Evolutionary conservation across 1,140 invertebrate genomes (phyloP).

Genomic region (Pinna nobilis): DNA sequence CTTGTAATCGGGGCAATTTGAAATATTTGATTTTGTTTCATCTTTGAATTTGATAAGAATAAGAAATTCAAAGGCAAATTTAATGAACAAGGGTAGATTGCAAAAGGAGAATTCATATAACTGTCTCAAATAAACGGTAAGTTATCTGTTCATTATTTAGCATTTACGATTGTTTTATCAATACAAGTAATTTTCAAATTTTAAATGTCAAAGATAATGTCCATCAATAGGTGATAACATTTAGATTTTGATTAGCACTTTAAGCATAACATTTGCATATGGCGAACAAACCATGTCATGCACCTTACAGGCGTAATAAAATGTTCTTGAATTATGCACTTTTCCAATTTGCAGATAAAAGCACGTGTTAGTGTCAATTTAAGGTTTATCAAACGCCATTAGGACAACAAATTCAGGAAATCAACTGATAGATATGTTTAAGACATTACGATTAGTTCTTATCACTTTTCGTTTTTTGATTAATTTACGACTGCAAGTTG

Average conservation of each 20-base stretch:
- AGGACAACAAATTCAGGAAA: constrained; percentile 43
- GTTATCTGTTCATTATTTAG: too few relatives aligned
- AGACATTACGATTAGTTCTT: constrained; percentile 34
- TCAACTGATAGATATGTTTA: constrained; percentile 36
- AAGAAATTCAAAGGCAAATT: too few relatives aligned
- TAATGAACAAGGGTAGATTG: too few relatives aligned
- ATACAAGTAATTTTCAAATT: constrained; percentile 9
- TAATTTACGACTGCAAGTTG: constrained; percentile 37
- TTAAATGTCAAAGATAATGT: constrained; percentile 18
- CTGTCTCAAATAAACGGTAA: too few relatives aligned
- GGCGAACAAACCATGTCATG: neutral
- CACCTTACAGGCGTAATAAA: neutral
- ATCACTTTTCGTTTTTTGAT: constrained; percentile 32
- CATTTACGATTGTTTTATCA: constrained; percentile 16
- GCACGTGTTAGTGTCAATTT: constrained; percentile 45
- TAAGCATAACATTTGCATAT: neutral
- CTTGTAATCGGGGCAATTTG: too few relatives aligned
- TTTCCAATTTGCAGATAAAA: constrained; percentile 42
- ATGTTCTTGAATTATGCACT: constrained; percentile 11
- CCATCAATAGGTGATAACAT: constrained; percentile 1
- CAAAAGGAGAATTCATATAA: too few relatives aligned
- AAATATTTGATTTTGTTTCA: too few relatives aligned
- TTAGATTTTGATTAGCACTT: neutral
- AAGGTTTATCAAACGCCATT: constrained; percentile 42
- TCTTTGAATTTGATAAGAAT: too few relatives aligned